A percentile compares a stretch with the other conserved stretches of the same genome.
Conservation (phyloP, 2,797 vertebrate genomes). For the Leuciscus waleckii region DNA sequence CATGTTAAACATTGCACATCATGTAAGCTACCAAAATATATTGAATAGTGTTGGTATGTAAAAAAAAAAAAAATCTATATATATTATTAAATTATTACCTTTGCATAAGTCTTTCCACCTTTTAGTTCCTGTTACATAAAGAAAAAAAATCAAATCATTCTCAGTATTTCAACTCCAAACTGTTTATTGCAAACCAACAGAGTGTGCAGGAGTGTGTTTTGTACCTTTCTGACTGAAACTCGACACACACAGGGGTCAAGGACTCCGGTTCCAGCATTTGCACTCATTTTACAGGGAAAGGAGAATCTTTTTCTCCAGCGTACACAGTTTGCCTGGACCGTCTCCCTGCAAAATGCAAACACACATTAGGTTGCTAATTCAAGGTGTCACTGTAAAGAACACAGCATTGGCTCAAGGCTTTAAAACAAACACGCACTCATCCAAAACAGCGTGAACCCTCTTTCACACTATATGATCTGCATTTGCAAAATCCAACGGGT, state of each 20-base stretch:
- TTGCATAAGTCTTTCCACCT: constrained; percentile 94
- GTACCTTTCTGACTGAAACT: constrained; percentile 95
- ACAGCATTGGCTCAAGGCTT: neutral
- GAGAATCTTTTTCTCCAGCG: constrained; percentile 91
- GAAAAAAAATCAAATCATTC: neutral
- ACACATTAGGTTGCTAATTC: neutral
- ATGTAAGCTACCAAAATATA: neutral
- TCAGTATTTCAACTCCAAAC: neutral
- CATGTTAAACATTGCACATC: neutral
- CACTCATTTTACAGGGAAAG: constrained; percentile 95
- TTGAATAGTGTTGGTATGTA: neutral
- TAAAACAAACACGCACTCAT: constrained; percentile 13
- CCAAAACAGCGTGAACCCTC: neutral
- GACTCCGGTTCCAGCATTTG: constrained; percentile 87
- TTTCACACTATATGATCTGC: neutral
- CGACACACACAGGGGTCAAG: constrained; percentile 91
- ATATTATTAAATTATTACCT: constrained; percentile 85
- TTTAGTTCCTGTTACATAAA: constrained; percentile 88
- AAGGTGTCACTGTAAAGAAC: neutral
- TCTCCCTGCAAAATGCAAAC: constrained; percentile 78
- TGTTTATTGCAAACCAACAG: neutral
- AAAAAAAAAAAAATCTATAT: neutral
- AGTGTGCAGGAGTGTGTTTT: neutral
- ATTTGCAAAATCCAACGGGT: constrained; percentile 18
- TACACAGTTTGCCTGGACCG: constrained; percentile 93